Evolutionary conservation across 2,797 vertebrate species (phyloP).

Genomic region (Falco columbarius): DNA sequence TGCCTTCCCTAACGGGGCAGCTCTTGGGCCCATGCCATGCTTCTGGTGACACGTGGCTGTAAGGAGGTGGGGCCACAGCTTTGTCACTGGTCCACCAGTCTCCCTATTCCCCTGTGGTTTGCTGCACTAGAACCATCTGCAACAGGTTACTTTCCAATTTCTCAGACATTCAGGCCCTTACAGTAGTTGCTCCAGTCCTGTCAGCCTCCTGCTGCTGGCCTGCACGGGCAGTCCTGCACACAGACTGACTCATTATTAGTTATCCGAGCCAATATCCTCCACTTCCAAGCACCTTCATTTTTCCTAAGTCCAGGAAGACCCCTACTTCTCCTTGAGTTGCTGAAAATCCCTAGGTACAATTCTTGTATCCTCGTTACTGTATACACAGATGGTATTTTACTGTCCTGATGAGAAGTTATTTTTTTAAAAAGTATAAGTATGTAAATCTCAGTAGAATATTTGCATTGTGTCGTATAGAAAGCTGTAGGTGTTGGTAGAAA

Average conservation of each 20-base stretch:
- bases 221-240: no score
- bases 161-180: not conserved
- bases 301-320: not conserved
- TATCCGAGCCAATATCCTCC: not conserved
- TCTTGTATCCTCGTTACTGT: not conserved
- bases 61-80: not conserved
- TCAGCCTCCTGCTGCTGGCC: not conserved
- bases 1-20: not conserved
- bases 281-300: not conserved
- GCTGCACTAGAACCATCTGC: not conserved
- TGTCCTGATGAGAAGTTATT: not conserved
- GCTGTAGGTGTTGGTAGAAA: not conserved
- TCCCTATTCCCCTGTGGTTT: not conserved
- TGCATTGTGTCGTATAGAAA: not conserved
- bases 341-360: not conserved
- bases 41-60: not conserved
- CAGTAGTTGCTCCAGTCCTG: not conserved
- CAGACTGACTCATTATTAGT: not conserved
- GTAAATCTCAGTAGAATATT: not conserved
- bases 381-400: not conserved
- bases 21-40: not conserved
- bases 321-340: not conserved
- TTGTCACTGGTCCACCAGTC: not conserved
- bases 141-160: not conserved
- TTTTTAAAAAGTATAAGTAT: not conserved